These are phyloP conservation scores for Opisthograptis luteolata DNA, from an alignment of 2,888 invertebrate genomes.

Conservation along the genomic window DNA sequence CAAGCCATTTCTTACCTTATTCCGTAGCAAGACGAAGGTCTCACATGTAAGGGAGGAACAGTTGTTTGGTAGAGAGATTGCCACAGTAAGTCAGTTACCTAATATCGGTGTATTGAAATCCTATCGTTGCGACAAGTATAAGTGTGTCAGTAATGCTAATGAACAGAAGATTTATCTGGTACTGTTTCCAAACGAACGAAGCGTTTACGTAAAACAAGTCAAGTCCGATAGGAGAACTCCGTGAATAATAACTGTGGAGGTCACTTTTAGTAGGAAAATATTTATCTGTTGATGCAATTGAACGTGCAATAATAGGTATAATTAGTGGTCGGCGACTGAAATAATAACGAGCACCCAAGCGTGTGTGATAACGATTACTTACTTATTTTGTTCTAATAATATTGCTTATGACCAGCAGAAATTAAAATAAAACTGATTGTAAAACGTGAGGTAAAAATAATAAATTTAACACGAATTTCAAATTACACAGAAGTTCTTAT, in stretches of 20 bases:
- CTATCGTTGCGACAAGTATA: constrained; percentile 54
- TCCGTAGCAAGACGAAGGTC: neutral
- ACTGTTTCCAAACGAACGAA: neutral
- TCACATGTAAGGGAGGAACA: neutral
- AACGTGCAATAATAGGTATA: neutral
- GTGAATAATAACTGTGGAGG: constrained; percentile 10
- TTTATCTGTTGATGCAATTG: constrained; percentile 1
- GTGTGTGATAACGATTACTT: too few relatives aligned
- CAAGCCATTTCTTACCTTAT: constrained; percentile 23
- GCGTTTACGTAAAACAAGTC: constrained; percentile 16
- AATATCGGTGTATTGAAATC: constrained; percentile 53
- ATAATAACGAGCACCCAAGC: too few relatives aligned
- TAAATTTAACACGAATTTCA: too few relatives aligned
- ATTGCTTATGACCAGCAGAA: too few relatives aligned
- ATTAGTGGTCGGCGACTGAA: too few relatives aligned
- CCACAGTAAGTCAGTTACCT: constrained; percentile 65
- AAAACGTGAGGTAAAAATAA: too few relatives aligned
- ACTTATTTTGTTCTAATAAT: neutral
- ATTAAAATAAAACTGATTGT: too few relatives aligned
- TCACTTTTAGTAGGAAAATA: neutral
- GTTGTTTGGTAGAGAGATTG: constrained; percentile 35
- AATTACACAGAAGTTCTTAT: too few relatives aligned
- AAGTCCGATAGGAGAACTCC: constrained; percentile 7
- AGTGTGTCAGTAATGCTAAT: constrained; percentile 45
- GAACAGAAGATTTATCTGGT: constrained; percentile 10